A percentile compares a stretch with the other conserved stretches of the same genome.
phyloP scores from a whole-genome alignment of 2,888 invertebrate species.

The Drosophila borealis region DNA sequence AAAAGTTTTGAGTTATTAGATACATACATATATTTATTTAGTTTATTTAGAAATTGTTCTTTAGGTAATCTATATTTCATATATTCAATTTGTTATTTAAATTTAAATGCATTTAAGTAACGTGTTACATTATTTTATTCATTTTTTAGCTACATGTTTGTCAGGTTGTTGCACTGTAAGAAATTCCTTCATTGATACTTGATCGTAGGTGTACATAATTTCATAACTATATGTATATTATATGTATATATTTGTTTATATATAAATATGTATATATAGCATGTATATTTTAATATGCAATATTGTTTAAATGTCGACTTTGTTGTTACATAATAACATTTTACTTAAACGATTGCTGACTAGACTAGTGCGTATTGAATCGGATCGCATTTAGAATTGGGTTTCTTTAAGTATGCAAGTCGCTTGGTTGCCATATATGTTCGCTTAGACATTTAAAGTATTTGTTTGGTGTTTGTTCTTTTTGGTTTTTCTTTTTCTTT shows the following conservation, averaged over 20 bases:
- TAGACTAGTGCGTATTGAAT: conserved; percentile 71
- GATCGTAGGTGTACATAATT: conserved; percentile 55
- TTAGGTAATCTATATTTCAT: conserved; percentile 38
- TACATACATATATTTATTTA: conserved; percentile 51
- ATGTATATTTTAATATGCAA: conserved; percentile 43
- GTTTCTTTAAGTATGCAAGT: conserved; percentile 56
- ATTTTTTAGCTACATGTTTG: conserved; percentile 49
- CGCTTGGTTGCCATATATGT: conserved; percentile 12
- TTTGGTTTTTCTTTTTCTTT: conserved; percentile 48
- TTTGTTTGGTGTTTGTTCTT: conserved; percentile 59
- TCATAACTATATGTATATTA: conserved; percentile 59
- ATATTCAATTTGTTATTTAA: conserved; percentile 62
- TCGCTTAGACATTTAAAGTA: conserved; percentile 31
- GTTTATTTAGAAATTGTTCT: conserved; percentile 48
- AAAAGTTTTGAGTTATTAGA: conserved; percentile 52
- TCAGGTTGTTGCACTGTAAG: conserved; percentile 54
- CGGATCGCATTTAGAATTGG: conserved; percentile 65
- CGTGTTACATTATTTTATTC: conserved; percentile 59
- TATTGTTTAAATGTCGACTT: conserved; percentile 42
- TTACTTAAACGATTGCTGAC: conserved; percentile 75
- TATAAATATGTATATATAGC: conserved; percentile 36
- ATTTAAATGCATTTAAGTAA: conserved; percentile 80
- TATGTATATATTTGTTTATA: conserved; percentile 43
- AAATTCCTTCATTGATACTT: conserved; percentile 57
- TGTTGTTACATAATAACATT: conserved; percentile 60